phyloP scores from a whole-genome alignment of 2,797 vertebrate species.

The Trematomus bernacchii region DNA sequence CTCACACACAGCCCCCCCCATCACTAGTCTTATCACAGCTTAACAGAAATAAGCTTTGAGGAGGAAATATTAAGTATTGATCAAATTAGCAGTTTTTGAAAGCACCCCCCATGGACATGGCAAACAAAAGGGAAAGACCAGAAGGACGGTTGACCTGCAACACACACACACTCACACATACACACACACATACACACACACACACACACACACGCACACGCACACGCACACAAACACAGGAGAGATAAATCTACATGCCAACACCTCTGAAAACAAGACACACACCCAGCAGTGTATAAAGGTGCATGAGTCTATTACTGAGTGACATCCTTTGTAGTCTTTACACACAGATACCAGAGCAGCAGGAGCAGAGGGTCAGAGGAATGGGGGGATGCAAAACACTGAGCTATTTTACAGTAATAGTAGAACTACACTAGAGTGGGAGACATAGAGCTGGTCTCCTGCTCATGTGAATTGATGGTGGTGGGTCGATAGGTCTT shows the following conservation, averaged over 20 bases:
- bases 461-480: conserved; percentile 29
- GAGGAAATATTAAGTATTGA: conserved; percentile 99
- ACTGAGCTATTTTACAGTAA: conserved; percentile 1
- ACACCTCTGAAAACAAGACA: conserved; percentile 6
- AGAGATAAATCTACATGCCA: conserved; percentile 26
- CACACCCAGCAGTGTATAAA: not conserved
- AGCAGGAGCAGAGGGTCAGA: not conserved
- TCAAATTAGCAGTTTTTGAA: conserved; percentile 99
- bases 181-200: not conserved
- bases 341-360: not conserved
- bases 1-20: conserved; percentile 82
- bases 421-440: not conserved
- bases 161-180: conserved; percentile 21
- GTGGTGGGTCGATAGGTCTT: conserved; percentile 42
- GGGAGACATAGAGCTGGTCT: not conserved
- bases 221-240: conserved; percentile 18
- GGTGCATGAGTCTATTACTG: conserved; percentile 9
- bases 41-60: conserved; percentile 93
- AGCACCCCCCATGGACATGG: conserved; percentile 88
- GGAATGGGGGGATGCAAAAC: not conserved
- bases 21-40: conserved; percentile 93
- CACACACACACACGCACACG: not conserved
- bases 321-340: not conserved
- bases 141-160: conserved; percentile 87
- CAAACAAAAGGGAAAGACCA: conserved; percentile 89